Percentiles rank a stretch among this genome's conserved stretches.
Conservation (phyloP, 2,113 vertebrate genomes). For the Lagopus muta region DNA sequence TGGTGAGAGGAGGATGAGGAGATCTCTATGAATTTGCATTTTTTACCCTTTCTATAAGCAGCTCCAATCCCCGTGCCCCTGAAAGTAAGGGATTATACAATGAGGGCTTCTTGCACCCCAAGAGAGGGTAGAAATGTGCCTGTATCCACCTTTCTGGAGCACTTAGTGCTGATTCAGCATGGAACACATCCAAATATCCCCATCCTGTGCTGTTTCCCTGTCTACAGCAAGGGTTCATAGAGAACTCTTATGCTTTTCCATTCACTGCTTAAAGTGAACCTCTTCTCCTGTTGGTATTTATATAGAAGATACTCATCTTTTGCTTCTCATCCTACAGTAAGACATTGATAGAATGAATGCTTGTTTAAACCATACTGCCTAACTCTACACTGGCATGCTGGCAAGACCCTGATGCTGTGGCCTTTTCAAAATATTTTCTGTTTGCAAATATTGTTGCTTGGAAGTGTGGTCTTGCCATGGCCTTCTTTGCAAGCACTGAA, state of each 20-base stretch:
- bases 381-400: fast-evolving
- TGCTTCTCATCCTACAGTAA: fast-evolving
- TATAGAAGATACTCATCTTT: fast-evolving
- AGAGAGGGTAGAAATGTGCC: neutral
- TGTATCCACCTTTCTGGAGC: neutral
- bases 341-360: neutral
- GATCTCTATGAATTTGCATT: neutral
- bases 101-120: neutral
- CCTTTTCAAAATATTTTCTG: neutral
- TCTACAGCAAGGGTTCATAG: neutral
- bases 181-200: neutral
- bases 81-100: neutral
- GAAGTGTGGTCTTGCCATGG: neutral
- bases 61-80: neutral
- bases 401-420: neutral
- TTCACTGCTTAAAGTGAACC: neutral
- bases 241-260: neutral
- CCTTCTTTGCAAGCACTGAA: neutral
- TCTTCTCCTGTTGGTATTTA: neutral
- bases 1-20: neutral
- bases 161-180: neutral
- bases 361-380: neutral
- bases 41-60: neutral
- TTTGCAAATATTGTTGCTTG: neutral
- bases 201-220: neutral